A percentile compares a stretch with the other conserved stretches of the same genome.
These are phyloP conservation scores for Enteromius paludinosus DNA, from an alignment of 2,797 vertebrate genomes.

Conservation along the genomic window DNA sequence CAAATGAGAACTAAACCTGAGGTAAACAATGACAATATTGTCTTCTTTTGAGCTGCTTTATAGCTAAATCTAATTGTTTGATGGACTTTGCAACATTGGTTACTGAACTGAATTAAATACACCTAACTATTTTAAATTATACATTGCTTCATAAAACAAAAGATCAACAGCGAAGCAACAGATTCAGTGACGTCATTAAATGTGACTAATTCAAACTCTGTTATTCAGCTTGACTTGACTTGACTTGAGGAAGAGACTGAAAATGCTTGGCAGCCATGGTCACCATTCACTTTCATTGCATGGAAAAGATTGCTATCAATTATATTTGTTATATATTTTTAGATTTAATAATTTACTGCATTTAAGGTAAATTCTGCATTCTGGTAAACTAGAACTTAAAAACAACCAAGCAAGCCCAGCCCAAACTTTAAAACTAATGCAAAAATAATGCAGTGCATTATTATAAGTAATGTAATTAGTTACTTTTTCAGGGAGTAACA, in stretches of 20 bases:
- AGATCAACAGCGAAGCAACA: too few relatives aligned
- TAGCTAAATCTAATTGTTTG: not conserved
- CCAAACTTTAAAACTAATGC: not conserved
- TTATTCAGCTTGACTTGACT: too few relatives aligned
- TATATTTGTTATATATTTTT: not conserved
- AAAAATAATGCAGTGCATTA: not conserved
- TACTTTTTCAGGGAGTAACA: not conserved
- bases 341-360: too few relatives aligned
- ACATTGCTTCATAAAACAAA: too few relatives aligned
- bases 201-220: too few relatives aligned
- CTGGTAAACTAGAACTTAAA: too few relatives aligned
- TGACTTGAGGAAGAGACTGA: not conserved
- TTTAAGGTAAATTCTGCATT: too few relatives aligned
- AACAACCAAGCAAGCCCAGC: not conserved
- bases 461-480: not conserved
- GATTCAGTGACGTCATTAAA: too few relatives aligned
- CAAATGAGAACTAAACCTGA: not conserved
- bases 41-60: not conserved
- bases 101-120: not conserved
- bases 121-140: too few relatives aligned
- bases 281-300: not conserved
- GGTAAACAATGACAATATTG: not conserved
- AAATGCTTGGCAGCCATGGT: not conserved
- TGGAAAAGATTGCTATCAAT: not conserved
- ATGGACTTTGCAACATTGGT: not conserved